phyloP scores from a whole-genome alignment of 2,113 vertebrate species.

The Coptodon bakossiorum region DNA sequence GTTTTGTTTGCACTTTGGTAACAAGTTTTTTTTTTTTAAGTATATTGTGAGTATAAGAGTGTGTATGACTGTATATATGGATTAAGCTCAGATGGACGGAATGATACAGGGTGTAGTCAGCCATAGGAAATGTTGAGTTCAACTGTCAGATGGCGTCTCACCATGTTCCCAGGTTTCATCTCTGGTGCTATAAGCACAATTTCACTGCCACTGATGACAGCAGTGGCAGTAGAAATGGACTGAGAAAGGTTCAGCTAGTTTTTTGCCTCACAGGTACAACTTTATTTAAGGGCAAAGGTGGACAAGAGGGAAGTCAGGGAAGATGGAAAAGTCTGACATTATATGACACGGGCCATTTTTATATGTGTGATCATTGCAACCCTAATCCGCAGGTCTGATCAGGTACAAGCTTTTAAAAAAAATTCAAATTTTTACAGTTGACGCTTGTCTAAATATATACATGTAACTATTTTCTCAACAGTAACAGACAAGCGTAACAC shows the following conservation, averaged over 20 bases:
- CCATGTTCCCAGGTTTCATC: slow-evolving; percentile 21
- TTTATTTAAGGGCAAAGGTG: background rate
- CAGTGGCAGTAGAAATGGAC: background rate
- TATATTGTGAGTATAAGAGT: slow-evolving; percentile 78
- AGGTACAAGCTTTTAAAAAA: background rate
- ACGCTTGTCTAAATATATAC: slow-evolving; percentile 42
- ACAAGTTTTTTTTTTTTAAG: slow-evolving; percentile 68
- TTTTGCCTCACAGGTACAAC: background rate
- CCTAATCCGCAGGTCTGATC: slow-evolving; percentile 68
- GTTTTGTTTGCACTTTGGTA: slow-evolving; percentile 75
- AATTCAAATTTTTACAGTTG: background rate
- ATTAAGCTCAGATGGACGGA: slow-evolving; percentile 65
- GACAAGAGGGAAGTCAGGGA: background rate
- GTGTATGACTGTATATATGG: slow-evolving; percentile 71
- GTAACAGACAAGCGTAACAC: background rate
- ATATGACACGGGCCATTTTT: background rate
- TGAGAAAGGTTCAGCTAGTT: background rate
- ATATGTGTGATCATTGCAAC: slow-evolving; percentile 80
- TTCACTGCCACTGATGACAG: background rate
- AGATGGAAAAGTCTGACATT: slow-evolving; percentile 9
- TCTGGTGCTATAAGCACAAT: background rate
- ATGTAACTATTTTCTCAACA: background rate
- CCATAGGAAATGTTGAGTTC: slow-evolving; percentile 10
- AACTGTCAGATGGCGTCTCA: slow-evolving; percentile 6
- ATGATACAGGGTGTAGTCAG: slow-evolving; percentile 75